Evolutionary conservation across 2,888 invertebrate species (phyloP).

Genomic region (Mamestra brassicae): DNA sequence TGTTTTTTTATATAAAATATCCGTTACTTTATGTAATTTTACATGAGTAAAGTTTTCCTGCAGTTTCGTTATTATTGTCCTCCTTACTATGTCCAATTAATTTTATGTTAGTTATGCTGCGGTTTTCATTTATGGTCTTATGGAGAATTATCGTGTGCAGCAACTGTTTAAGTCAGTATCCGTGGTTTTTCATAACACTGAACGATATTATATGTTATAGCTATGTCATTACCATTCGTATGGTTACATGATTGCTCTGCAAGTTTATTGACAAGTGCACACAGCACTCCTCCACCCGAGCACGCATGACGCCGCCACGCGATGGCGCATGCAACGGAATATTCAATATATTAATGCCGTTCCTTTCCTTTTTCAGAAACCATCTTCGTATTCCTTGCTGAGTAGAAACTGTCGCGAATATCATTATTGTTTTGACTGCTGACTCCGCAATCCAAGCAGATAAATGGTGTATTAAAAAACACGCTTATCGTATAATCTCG

Average conservation of each 20-base stretch:
- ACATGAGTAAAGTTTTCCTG: background rate
- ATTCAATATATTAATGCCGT: constrained; percentile 62
- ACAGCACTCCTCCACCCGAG: constrained; percentile 37
- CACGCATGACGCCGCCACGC: constrained; percentile 49
- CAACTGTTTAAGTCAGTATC: background rate
- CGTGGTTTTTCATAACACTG: constrained; percentile 10
- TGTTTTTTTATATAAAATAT: background rate
- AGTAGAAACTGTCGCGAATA: constrained; percentile 9
- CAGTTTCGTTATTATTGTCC: background rate
- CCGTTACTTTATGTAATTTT: background rate
- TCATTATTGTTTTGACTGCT: constrained; percentile 3
- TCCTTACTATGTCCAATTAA: background rate
- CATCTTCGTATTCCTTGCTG: constrained; percentile 30
- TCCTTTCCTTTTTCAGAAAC: constrained; percentile 61
- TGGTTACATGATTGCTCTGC: constrained; percentile 23
- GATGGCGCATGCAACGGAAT: constrained; percentile 59
- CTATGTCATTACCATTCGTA: constrained; percentile 18
- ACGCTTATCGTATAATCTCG: constrained; percentile 28
- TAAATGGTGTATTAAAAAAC: constrained; percentile 33
- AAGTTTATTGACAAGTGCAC: constrained; percentile 55
- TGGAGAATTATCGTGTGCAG: background rate
- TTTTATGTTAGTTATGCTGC: background rate
- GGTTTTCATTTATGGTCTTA: background rate
- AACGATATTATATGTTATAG: background rate
- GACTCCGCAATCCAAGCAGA: constrained; percentile 30